These are phyloP conservation scores for Eurosta solidaginis DNA, from an alignment of 1,140 invertebrate species.

Conservation along the genomic window DNA sequence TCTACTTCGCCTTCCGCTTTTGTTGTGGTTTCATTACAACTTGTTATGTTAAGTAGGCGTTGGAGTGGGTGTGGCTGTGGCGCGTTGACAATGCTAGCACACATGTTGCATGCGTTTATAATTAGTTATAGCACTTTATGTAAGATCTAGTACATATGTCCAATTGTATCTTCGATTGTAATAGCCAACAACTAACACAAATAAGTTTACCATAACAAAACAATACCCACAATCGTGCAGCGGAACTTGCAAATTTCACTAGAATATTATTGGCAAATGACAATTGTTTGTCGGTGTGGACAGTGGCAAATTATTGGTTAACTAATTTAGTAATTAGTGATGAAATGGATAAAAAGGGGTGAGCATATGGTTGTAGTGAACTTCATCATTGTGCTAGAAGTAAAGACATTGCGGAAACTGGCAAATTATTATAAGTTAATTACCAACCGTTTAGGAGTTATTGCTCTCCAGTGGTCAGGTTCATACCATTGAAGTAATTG, in stretches of 20 bases:
- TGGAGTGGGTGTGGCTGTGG: background rate
- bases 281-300: background rate
- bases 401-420: too few species aligned
- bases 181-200: too few species aligned
- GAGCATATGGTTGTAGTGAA: too few species aligned
- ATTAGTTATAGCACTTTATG: conserved; percentile 39
- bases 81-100: background rate
- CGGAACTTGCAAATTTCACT: background rate
- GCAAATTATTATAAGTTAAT: too few species aligned
- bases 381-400: too few species aligned
- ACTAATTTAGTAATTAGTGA: background rate
- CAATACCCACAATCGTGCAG: background rate
- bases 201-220: background rate
- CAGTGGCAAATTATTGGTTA: background rate
- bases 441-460: too few species aligned
- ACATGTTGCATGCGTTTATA: conserved; percentile 49
- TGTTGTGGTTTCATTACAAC: background rate
- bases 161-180: background rate
- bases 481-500: too few species aligned
- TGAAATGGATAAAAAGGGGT: too few species aligned
- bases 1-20: background rate
- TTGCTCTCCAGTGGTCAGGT: too few species aligned
- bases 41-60: conserved; percentile 22
- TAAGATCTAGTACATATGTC: conserved; percentile 8
- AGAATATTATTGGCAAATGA: conserved; percentile 41